These are phyloP conservation scores for Cheiracanthium punctorium DNA, from an alignment of 2,888 invertebrate genomes.

Conservation along the genomic window DNA sequence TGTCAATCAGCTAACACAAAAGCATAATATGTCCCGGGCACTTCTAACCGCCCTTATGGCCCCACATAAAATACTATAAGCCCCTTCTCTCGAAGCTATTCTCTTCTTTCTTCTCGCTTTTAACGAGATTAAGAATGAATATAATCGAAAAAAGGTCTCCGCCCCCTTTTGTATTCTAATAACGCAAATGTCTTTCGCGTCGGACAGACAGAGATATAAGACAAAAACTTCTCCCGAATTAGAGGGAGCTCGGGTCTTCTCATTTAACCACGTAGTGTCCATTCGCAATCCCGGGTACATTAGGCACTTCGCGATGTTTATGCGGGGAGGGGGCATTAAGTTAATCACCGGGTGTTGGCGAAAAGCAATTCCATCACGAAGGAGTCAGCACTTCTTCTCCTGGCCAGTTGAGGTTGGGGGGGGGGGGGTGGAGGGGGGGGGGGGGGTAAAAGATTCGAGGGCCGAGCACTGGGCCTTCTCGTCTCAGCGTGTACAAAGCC, in stretches of 20 bases:
- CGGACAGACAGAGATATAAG: not conserved
- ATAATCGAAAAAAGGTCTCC: not conserved
- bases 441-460: not conserved
- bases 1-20: no score
- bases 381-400: slow-evolving; percentile 48
- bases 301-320: slow-evolving; percentile 30
- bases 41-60: no score
- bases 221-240: slow-evolving; percentile 13
- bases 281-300: slow-evolving; percentile 61
- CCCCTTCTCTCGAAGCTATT: no score
- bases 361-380: slow-evolving; percentile 59
- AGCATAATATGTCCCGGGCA: no score
- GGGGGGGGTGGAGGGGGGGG: no score
- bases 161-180: not conserved
- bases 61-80: no score
- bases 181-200: not conserved
- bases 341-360: slow-evolving; percentile 64
- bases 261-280: slow-evolving; percentile 64
- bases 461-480: no score
- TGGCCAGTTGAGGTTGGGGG: slow-evolving; percentile 2
- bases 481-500: no score
- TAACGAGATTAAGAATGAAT: not conserved
- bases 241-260: slow-evolving; percentile 31
- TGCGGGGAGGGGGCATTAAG: slow-evolving; percentile 48
- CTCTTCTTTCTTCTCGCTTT: not conserved